Base-by-base conservation (phyloP, 2,888 invertebrate genomes). In the Polyploca ridens region DNA sequence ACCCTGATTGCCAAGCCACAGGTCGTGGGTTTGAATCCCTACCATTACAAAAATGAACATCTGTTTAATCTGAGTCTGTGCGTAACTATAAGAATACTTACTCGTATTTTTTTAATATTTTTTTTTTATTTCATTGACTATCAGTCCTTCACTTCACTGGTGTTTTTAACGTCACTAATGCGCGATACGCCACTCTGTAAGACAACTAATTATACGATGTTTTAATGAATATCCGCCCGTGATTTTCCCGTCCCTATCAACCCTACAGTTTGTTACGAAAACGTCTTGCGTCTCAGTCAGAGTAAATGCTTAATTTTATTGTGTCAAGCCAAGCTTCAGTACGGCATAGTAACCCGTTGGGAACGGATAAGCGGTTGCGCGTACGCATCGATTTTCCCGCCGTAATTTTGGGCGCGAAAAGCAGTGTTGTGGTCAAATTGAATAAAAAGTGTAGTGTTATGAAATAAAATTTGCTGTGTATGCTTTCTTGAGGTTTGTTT, bases 221-320 rank as follows among this genome's bases (percentile, higher is more conserved):
- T 35, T 4, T 54, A 19, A 54, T 54, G n/a, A 54, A 19, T 54
- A 54, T 54, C 54, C 54, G 54, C 19, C 54, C 7, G 8, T 10
- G 10, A 54, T 19, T 19, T 16, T 19, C 19, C 54, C 54, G 19
- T 54, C 54, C 54, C 54, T 54, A 54, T 54, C 65, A 69, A 70
- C 76, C 64, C 74, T 73, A 83, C 77, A 85, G 85, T 85, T 82
- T 86, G 87, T 87, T 87, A 87, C 86, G 85, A 88, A 86, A 89
- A 74, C 82, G 78, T 78, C 76, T 77, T 74, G 67, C 70, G 78
- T 77, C 75, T 77, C 82, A 78, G 70, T 68, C 73, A 76, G 77
- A 81, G 81, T 84, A 80, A 82, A 87, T 87, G 86, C 79, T 84
- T 79, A 80, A 81, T 87, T 89, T 90, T 87, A 90, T 91, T 90